Evolutionary conservation across 2,888 invertebrate species (phyloP), one percentile per base, ranked within the genome.

Genomic region (Macropis europaea): DNA sequence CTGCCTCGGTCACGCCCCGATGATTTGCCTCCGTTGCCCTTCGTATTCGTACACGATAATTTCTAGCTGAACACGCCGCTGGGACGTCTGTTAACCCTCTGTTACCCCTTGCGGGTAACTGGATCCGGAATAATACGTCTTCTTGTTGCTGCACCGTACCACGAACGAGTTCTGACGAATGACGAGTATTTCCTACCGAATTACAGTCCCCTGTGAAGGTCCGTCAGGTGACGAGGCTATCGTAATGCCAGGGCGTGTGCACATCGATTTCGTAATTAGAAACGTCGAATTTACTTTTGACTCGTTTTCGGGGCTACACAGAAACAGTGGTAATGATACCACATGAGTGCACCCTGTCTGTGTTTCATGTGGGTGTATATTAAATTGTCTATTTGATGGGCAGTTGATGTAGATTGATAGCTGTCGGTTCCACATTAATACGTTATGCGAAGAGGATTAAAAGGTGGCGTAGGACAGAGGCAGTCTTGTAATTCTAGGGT

Each of bases 1-100:
- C 59, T 60, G 68, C 50, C 43, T 59, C 53, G 43, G 54, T 73
- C 71, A 76, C 79, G 76, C 79, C 71, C 60, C 56, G 71, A 11
- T 53, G 71, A 71, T 71, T 73, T 59, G 34, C 26, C 57, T 34
- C 47, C 9, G 13, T 32, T 9, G 60, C 48, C 42, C 38, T 24
- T 40, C 47, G 59, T 47, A 42, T 43, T 68, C 45, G 32, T 53
- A 42, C 32, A 47, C 52, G 59, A 48, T 59, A 40, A 36, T 57
- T 66, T 59, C 47, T 48, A 67, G 24, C 17, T 22, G 34, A 22
- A 19, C 54, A 30, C 42, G 4, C 17, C 52, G 24, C 52, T 2
- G 24, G 57, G 13, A 26, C 47, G 34, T 32, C 54, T 22, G 40
- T 62, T 69, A 53, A 59, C 62, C 70, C 72, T 59, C 70, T 54